Evolutionary conservation across 2,797 vertebrate species (phyloP).

Genomic region (Geotrypetes seraphini): DNA sequence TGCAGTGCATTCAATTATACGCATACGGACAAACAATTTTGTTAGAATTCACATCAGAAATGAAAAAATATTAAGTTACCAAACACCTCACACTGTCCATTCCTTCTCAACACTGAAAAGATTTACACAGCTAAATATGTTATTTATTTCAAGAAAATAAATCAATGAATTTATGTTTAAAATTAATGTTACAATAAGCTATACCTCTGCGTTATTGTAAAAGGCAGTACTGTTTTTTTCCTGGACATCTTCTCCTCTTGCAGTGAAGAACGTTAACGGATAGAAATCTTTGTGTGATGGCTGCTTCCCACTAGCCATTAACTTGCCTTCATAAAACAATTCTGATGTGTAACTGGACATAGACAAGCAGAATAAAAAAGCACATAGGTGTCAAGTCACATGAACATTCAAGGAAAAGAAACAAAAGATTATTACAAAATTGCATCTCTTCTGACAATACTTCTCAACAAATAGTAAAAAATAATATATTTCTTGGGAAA

Average conservation of each 20-base stretch:
- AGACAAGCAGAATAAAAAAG: conserved; percentile 20
- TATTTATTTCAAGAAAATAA: too few relatives aligned
- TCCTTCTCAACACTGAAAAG: too few relatives aligned
- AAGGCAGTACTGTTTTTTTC: conserved; percentile 98
- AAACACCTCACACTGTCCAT: too few relatives aligned
- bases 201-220: conserved; percentile 97
- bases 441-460: too few relatives aligned
- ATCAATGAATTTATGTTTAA: too few relatives aligned
- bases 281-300: conserved; percentile 97
- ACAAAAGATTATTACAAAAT: too few relatives aligned
- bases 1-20: not conserved
- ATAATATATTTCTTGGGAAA: too few relatives aligned
- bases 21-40: not conserved
- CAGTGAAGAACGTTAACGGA: conserved; percentile 95
- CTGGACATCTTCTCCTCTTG: conserved; percentile 94
- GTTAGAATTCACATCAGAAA: too few relatives aligned
- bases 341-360: conserved; percentile 89
- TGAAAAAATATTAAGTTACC: too few relatives aligned
- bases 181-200: conserved; percentile 6
- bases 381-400: conserved; percentile 9
- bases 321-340: conserved; percentile 95
- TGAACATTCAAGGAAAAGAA: too few relatives aligned
- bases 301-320: conserved; percentile 97
- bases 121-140: too few relatives aligned
- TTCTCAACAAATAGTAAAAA: too few relatives aligned